Evolutionary conservation across 2,113 vertebrate genomes (phyloP), one percentile per base, ranked within the genome.

Genomic region (Porphyrio hochstetteri): DNA sequence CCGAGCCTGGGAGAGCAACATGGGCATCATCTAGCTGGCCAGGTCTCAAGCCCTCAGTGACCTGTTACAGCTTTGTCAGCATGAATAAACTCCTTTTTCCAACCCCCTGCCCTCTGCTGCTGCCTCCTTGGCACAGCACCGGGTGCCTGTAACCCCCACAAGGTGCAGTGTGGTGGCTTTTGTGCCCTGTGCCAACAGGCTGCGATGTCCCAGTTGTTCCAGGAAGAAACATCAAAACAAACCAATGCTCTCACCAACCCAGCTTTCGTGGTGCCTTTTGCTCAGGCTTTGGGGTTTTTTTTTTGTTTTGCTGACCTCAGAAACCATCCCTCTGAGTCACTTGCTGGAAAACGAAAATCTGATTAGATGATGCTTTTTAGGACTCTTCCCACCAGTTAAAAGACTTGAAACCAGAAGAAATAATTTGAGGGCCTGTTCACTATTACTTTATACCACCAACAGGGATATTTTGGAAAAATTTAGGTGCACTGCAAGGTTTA

Each of bases 91-190:
- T 52, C 42, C 36, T 35, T 53, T 52, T 63, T 17, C 63, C 50
- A 59, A 38, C 61, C 3, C 79, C 55, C 23, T 33, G 60, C 11
- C 19, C 72, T 42, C 0, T 12, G 46, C 28, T 0, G 0, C 81
- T 38, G 67, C 63, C 48, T 53, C 56, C 65, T 13, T 12, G 60
- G 48, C 25, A 7, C 0, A 0, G 44, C 2, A 3, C 20, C 0
- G 2, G 29, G 13, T 12, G 59, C 46, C 48, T 2, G 4, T 27
- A 27, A 18, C 74, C 59, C 36, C 16, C 0, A 2, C 2, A 0
- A 3, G 1, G 33, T n/a, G 77, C 46, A 2, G 60, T 1, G 40
- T 3, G 0, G 0, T 23, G 68, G 28, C 56, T 16, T 3, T 35
- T 59, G 44, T 2, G 1, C 55, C 53, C 33, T 6, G 19, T 35